Evolutionary conservation across 2,888 invertebrate genomes (phyloP).

Genomic region (Octonoba sinensis): DNA sequence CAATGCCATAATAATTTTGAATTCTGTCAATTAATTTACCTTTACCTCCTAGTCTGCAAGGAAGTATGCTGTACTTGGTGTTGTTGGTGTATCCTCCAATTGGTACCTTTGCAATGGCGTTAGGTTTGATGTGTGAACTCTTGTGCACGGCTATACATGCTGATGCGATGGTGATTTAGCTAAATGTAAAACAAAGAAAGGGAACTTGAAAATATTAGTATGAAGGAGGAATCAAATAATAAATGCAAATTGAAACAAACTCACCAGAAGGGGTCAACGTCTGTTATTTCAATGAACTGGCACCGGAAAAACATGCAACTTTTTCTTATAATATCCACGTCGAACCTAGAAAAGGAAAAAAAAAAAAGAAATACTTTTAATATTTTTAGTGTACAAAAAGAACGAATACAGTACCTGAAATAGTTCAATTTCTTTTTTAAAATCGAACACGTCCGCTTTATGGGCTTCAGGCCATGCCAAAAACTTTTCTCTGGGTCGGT

Average conservation of each 20-base stretch:
- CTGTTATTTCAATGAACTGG: background rate
- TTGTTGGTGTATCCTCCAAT: background rate
- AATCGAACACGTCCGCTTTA: background rate
- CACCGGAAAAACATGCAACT: background rate
- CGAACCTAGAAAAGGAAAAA: no score
- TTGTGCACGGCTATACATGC: background rate
- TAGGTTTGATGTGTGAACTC: background rate
- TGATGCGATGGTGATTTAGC: background rate
- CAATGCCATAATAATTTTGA: no score
- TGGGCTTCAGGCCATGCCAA: conserved; percentile 11
- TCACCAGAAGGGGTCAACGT: background rate
- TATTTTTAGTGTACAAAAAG: no score
- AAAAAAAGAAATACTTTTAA: no score
- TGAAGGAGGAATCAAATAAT: no score
- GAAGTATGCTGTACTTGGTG: background rate
- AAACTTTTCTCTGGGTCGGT: background rate
- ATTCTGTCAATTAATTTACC: no score
- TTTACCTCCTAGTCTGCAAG: no score
- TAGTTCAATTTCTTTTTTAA: conserved; percentile 2
- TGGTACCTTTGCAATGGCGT: background rate
- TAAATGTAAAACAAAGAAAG: background rate
- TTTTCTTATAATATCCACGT: background rate
- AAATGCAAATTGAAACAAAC: background rate
- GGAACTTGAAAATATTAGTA: background rate
- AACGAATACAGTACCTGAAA: background rate